These are phyloP conservation scores for Atrina japonica DNA, from an alignment of 2,888 invertebrate genomes.

Conservation along the genomic window DNA sequence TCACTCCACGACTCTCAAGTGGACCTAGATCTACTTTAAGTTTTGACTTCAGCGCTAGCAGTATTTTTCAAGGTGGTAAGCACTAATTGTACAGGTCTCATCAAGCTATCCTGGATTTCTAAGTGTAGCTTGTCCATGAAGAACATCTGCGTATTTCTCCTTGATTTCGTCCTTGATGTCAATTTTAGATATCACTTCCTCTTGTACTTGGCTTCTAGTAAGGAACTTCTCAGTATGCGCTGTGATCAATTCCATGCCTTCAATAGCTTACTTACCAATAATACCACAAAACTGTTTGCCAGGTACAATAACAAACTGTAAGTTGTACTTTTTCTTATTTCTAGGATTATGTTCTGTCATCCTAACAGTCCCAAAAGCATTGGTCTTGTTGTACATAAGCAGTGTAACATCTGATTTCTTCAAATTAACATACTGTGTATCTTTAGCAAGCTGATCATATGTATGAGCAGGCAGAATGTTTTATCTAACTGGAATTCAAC, in stretches of 20 bases:
- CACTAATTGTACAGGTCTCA: slow-evolving; percentile 40
- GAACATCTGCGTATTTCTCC: slow-evolving; percentile 29
- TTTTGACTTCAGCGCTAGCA: slow-evolving; percentile 29
- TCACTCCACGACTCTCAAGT: slow-evolving; percentile 25
- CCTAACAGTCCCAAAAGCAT: slow-evolving; percentile 26
- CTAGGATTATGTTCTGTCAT: slow-evolving; percentile 30
- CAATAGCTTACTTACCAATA: slow-evolving; percentile 1
- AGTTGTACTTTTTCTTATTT: slow-evolving; percentile 33
- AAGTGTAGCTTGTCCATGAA: slow-evolving; percentile 40
- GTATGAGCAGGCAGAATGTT: slow-evolving; percentile 35
- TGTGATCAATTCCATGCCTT: slow-evolving; percentile 20
- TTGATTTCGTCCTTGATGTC: slow-evolving; percentile 2
- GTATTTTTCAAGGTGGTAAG: slow-evolving; percentile 39
- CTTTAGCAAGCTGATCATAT: slow-evolving; percentile 27
- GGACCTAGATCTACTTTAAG: slow-evolving; percentile 39
- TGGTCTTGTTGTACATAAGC: slow-evolving; percentile 40
- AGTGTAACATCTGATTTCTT: slow-evolving; percentile 9
- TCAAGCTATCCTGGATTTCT: slow-evolving; percentile 33
- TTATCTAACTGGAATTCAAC: slow-evolving; percentile 49
- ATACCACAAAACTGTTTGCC: not conserved
- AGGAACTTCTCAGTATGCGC: slow-evolving; percentile 16
- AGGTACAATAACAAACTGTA: slow-evolving; percentile 27
- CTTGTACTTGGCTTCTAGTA: not conserved
- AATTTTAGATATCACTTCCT: not conserved
- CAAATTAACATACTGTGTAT: slow-evolving; percentile 13